Percentiles rank a stretch among this genome's conserved stretches.
Conservation (phyloP, 2,888 invertebrate species). For the Meandrusa payeni region DNA sequence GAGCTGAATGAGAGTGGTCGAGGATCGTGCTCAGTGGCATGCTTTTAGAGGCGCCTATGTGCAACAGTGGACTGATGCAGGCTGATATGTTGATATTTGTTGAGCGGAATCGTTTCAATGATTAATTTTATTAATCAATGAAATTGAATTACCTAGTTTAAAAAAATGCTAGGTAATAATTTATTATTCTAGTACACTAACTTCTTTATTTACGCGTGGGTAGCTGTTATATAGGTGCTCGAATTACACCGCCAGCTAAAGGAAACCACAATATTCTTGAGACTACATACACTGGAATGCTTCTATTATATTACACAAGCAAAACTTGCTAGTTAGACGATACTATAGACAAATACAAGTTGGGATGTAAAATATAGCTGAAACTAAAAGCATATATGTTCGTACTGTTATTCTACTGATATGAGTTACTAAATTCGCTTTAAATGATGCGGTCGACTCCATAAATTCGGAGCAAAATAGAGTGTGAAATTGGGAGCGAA, state of each 20-base stretch:
- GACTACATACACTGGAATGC: neutral
- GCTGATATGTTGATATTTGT: too few species aligned
- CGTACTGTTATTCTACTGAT: neutral
- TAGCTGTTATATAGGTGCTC: neutral
- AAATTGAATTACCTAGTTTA: too few species aligned
- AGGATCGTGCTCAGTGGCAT: too few species aligned
- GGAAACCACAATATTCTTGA: neutral
- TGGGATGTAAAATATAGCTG: neutral
- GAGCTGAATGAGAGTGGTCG: too few species aligned
- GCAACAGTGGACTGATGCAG: too few species aligned
- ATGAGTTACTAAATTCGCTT: neutral
- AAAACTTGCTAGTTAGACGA: neutral
- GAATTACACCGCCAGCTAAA: neutral
- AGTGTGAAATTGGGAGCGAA: slow-evolving; percentile 13
- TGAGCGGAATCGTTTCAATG: too few species aligned
- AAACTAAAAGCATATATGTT: neutral
- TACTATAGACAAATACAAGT: too few species aligned
- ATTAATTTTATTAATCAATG: too few species aligned
- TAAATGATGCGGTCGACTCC: slow-evolving; percentile 11
- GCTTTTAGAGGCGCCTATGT: too few species aligned
- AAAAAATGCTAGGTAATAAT: too few species aligned
- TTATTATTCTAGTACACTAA: too few species aligned
- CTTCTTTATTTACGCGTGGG: too few species aligned
- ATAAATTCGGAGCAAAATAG: slow-evolving; percentile 10
- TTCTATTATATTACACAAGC: neutral